Evolutionary conservation across 2,888 invertebrate species (phyloP).

Genomic region (Synanthedon myopaeformis): DNA sequence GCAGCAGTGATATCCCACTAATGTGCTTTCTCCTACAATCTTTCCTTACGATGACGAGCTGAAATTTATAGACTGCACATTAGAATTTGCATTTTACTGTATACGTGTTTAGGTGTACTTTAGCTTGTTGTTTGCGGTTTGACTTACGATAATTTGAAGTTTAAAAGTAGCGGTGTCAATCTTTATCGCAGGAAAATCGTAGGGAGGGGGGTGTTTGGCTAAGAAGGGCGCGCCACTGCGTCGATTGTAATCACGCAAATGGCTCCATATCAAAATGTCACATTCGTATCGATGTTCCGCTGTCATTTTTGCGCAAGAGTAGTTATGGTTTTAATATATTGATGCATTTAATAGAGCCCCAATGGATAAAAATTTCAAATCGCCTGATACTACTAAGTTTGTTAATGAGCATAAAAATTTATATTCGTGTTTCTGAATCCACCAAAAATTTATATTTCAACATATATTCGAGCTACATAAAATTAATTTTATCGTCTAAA

Average conservation of each 20-base stretch:
- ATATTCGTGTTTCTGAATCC: too few relatives aligned
- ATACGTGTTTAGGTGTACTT: conserved; percentile 27
- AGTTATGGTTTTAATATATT: conserved; percentile 3
- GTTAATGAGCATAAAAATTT: too few relatives aligned
- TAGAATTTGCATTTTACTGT: conserved; percentile 30
- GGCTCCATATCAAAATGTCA: conserved; percentile 66
- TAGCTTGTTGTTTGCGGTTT: conserved; percentile 21
- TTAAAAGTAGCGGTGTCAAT: conserved; percentile 62
- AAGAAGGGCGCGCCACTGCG: conserved; percentile 61
- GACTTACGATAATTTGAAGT: conserved; percentile 59
- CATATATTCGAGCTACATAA: too few relatives aligned
- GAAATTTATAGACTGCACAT: conserved; percentile 26
- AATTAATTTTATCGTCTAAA: too few relatives aligned
- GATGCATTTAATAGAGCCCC: too few relatives aligned
- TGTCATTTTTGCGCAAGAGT: conserved; percentile 44
- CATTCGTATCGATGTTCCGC: conserved; percentile 54
- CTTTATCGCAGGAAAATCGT: conserved; percentile 67
- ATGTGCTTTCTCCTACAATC: conserved; percentile 65
- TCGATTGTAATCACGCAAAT: conserved; percentile 70
- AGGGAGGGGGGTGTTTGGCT: conserved; percentile 39
- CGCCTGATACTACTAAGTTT: too few relatives aligned
- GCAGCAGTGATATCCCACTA: conserved; percentile 63
- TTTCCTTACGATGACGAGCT: conserved; percentile 66
- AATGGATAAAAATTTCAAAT: too few relatives aligned
- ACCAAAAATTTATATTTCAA: too few relatives aligned